Conservation (phyloP, 2,888 invertebrate species). For the Epistrophe eligans region DNA sequence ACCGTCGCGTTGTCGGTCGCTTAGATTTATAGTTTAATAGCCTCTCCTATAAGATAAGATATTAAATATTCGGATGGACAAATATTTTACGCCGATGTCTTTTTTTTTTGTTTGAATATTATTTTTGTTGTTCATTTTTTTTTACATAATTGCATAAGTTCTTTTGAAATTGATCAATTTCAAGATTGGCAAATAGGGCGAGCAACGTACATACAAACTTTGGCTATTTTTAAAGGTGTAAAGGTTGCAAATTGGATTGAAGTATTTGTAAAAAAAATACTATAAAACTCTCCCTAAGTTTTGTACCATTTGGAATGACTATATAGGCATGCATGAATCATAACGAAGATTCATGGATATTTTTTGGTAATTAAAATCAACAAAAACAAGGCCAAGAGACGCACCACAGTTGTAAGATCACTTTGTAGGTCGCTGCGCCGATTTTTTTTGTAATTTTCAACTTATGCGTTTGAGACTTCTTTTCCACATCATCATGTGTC, state of each 20-base stretch:
- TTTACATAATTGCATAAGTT: constrained; percentile 50
- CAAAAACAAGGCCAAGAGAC: constrained; percentile 60
- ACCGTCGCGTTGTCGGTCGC: neutral
- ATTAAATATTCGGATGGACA: constrained; percentile 48
- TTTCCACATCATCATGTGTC: constrained; percentile 34
- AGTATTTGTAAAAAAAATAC: neutral
- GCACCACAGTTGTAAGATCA: constrained; percentile 50
- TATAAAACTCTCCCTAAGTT: neutral
- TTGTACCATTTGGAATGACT: neutral
- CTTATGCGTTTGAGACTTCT: constrained; percentile 13
- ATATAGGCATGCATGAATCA: constrained; percentile 39
- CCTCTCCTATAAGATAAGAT: constrained; percentile 13
- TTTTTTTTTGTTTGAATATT: constrained; percentile 16
- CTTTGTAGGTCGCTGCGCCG: constrained; percentile 20
- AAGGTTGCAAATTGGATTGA: neutral
- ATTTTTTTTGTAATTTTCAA: constrained; percentile 10
- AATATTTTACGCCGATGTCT: constrained; percentile 48
- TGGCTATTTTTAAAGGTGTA: neutral
- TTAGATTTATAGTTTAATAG: constrained; percentile 43
- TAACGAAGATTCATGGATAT: constrained; percentile 7
- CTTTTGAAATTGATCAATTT: constrained; percentile 14
- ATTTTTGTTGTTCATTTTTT: constrained; percentile 2
- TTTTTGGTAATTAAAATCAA: constrained; percentile 29
- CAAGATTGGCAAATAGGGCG: constrained; percentile 33
- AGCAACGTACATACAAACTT: neutral